These are phyloP conservation scores for Naja naja DNA, from an alignment of 2,113 vertebrate species.

Conservation along the genomic window DNA sequence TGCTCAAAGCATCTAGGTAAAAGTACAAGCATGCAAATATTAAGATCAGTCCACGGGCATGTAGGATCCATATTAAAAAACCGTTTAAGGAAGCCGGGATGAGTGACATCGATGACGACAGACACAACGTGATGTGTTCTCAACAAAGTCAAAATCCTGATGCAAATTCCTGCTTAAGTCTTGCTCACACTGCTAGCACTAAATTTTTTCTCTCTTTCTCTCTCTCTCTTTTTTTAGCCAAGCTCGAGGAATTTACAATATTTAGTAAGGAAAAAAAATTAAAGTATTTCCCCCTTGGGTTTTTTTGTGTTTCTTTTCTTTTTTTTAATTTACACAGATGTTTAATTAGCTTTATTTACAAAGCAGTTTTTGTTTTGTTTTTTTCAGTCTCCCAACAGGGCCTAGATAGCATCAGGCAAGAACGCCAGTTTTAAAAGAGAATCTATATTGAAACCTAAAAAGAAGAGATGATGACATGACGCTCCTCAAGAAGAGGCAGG, in stretches of 20 bases:
- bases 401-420: conserved; percentile 80
- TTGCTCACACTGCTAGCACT: conserved; percentile 76
- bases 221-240: conserved; percentile 70
- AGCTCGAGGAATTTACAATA: conserved; percentile 86
- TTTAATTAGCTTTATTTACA: conserved; percentile 98
- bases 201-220: too few relatives aligned
- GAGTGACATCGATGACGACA: conserved; percentile 73
- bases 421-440: conserved; percentile 80
- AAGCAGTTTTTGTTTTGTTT: conserved; percentile 67
- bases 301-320: neutral
- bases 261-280: conserved; percentile 82
- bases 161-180: conserved; percentile 75
- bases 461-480: conserved; percentile 74
- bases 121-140: conserved; percentile 72
- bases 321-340: conserved; percentile 85
- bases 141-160: conserved; percentile 73
- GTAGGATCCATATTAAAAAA: conserved; percentile 71
- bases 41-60: conserved; percentile 79
- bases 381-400: conserved; percentile 83
- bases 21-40: conserved; percentile 81
- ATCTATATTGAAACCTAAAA: conserved; percentile 88
- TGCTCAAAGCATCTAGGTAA: conserved; percentile 70
- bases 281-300: conserved; percentile 78
- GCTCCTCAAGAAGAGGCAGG: conserved; percentile 77
- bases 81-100: conserved; percentile 73